A percentile compares a stretch with the other conserved stretches of the same genome.
These are phyloP conservation scores for Coracias cyanogaster DNA, from an alignment of 2,797 vertebrate species.

Conservation along the genomic window DNA sequence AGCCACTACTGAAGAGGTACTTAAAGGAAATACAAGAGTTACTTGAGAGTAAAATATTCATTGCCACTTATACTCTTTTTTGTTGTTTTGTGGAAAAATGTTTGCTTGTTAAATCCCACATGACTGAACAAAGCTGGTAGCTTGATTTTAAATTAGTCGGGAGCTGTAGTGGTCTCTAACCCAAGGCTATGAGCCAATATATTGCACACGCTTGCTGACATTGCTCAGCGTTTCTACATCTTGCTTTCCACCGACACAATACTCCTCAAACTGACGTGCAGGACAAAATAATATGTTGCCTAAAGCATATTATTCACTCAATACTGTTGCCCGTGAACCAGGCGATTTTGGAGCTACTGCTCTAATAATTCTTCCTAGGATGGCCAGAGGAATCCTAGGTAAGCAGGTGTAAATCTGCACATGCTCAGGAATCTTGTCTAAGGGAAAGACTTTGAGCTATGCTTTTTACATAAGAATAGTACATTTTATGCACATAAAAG, in stretches of 20 bases:
- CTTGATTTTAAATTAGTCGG: slow-evolving; percentile 12
- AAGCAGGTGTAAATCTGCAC: background rate
- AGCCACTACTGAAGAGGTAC: background rate
- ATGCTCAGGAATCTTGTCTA: background rate
- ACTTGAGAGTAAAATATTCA: background rate
- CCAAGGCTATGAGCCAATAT: slow-evolving; percentile 3
- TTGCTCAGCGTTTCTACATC: slow-evolving; percentile 2
- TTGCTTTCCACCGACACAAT: background rate
- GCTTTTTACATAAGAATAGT: background rate
- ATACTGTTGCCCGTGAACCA: background rate
- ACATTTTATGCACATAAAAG: background rate
- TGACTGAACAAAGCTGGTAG: background rate
- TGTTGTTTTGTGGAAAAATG: background rate
- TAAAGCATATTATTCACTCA: background rate
- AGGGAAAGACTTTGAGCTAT: background rate
- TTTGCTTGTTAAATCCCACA: slow-evolving; percentile 19
- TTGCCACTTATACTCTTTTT: background rate
- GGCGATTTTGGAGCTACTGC: background rate
- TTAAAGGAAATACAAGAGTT: background rate
- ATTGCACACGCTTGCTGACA: background rate
- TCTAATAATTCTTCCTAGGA: background rate
- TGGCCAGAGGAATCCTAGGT: background rate
- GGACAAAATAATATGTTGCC: background rate
- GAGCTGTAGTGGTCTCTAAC: background rate
- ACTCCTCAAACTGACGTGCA: background rate